Conservation (phyloP, 2,888 invertebrate genomes). For the Sesia bembeciformis region DNA sequence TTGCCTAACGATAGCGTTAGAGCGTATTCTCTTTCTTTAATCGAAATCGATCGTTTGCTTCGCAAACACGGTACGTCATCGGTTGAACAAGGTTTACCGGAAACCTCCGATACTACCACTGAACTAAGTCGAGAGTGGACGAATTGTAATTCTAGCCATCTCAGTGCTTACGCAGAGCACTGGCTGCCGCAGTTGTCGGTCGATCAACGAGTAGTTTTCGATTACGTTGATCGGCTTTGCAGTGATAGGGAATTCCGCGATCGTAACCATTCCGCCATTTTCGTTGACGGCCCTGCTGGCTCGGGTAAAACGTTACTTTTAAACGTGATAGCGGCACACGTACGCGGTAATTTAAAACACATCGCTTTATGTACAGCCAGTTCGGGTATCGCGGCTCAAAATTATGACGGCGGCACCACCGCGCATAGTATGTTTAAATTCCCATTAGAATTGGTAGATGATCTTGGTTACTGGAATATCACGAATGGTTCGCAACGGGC, state of each 20-base stretch:
- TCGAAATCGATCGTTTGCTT: not conserved
- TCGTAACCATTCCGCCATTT: not conserved
- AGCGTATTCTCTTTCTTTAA: not conserved
- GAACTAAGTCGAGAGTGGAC: not conserved
- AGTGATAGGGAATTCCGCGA: not conserved
- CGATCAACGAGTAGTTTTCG: not conserved
- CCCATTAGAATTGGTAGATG: constrained; percentile 1
- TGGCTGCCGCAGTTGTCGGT: not conserved
- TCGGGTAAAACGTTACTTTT: constrained; percentile 3
- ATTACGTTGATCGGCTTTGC: not conserved
- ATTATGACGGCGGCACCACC: constrained; percentile 1
- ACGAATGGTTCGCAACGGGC: not conserved
- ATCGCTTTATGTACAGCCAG: constrained; percentile 1
- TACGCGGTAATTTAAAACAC: not conserved
- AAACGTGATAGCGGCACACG: constrained; percentile 1
- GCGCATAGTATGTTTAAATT: constrained; percentile 5
- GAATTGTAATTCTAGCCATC: not conserved
- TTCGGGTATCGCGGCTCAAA: constrained; percentile 1
- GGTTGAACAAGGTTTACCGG: not conserved
- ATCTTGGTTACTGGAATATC: constrained; percentile 1
- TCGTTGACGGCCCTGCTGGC: constrained; percentile 3
- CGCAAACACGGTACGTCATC: not conserved
- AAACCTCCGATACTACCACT: not conserved
- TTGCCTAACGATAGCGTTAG: not conserved
- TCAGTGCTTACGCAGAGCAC: not conserved